Evolutionary conservation across 1,140 invertebrate genomes (phyloP).

Genomic region (Aphidius ervi): DNA sequence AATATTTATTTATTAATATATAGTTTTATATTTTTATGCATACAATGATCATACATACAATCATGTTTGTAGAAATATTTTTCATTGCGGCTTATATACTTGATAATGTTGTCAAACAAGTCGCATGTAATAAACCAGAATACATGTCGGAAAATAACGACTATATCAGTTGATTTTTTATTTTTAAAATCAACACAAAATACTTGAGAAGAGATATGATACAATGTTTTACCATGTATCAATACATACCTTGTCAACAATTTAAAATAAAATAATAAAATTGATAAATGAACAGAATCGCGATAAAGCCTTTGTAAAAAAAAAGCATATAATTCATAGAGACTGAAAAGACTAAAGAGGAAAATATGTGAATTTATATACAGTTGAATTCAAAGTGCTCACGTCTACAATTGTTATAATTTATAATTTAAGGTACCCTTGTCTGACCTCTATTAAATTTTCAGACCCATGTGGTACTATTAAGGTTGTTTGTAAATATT

Average conservation of each 20-base stretch:
- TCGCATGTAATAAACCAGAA: slow-evolving; percentile 3
- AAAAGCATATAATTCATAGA: no score
- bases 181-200: neutral
- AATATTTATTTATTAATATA: no score
- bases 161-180: slow-evolving; percentile 11
- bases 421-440: slow-evolving; percentile 30
- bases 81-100: neutral
- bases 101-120: slow-evolving; percentile 18
- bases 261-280: neutral
- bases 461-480: slow-evolving; percentile 3
- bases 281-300: neutral
- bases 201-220: no score
- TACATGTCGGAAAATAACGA: slow-evolving; percentile 15
- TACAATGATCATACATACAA: no score
- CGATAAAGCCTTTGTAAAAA: neutral
- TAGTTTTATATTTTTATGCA: no score
- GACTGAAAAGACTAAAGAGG: slow-evolving; percentile 2
- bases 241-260: slow-evolving; percentile 6
- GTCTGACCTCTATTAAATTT: slow-evolving; percentile 35
- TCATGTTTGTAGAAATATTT: no score
- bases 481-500: no score
- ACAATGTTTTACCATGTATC: no score
- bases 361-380: neutral
- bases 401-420: slow-evolving; percentile 28
- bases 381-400: slow-evolving; percentile 5